Conservation (phyloP, 2,888 invertebrate genomes). For the Agonum fuliginosum region DNA sequence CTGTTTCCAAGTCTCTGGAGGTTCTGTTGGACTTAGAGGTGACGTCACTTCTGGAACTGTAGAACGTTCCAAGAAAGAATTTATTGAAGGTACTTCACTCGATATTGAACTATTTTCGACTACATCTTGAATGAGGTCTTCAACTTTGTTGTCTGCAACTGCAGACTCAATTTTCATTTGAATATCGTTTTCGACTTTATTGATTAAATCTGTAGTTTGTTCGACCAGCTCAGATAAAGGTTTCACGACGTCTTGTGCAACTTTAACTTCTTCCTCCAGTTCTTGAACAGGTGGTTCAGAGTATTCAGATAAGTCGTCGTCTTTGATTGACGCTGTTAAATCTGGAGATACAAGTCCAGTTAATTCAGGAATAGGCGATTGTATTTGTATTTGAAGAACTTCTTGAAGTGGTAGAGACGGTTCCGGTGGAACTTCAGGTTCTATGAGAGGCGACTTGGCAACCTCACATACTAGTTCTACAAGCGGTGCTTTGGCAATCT, state of each 20-base stretch:
- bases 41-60: conserved; percentile 65
- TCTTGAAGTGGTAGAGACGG: conserved; percentile 51
- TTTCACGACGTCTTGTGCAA: neutral
- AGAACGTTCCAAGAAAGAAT: conserved; percentile 67
- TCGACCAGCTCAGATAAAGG: neutral
- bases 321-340: conserved; percentile 70
- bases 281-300: conserved; percentile 42
- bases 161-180: conserved; percentile 5
- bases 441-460: neutral
- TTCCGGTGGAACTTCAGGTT: conserved; percentile 23
- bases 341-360: conserved; percentile 63
- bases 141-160: conserved; percentile 5
- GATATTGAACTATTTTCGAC: neutral
- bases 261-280: conserved; percentile 13
- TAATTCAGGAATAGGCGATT: conserved; percentile 58
- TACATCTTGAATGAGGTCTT: conserved; percentile 53
- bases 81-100: conserved; percentile 57
- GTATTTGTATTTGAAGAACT: no score
- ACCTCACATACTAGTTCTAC: neutral
- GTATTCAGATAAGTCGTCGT: conserved; percentile 63
- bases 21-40: conserved; percentile 65
- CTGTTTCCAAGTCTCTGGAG: conserved; percentile 60
- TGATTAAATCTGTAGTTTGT: neutral
- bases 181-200: neutral
- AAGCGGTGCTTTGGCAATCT: conserved; percentile 13